Evolutionary conservation across 1,140 invertebrate species (phyloP).

Genomic region (Luehdorfia chinensis): DNA sequence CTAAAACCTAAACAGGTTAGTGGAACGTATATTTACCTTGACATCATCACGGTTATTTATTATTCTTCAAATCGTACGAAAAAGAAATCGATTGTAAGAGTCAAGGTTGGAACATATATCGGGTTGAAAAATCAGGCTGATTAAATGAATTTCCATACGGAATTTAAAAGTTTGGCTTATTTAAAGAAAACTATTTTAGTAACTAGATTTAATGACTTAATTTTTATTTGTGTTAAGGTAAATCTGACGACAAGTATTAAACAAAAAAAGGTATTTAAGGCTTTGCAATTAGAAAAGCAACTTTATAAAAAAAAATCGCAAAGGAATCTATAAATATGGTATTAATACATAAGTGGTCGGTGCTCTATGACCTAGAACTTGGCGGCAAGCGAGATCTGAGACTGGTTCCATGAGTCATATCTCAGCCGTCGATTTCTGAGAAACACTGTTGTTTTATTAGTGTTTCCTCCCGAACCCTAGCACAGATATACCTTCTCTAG

Average conservation of each 20-base stretch:
- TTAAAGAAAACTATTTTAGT: too few relatives aligned
- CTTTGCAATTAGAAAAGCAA: too few relatives aligned
- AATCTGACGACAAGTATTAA: too few relatives aligned
- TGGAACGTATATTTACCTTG: slow-evolving; percentile 46
- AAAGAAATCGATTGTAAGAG: slow-evolving; percentile 19
- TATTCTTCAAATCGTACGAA: slow-evolving; percentile 28
- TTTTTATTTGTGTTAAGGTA: too few relatives aligned
- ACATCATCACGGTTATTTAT: slow-evolving; percentile 31
- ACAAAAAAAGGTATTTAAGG: too few relatives aligned
- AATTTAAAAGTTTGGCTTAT: too few relatives aligned
- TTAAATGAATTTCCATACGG: background rate
- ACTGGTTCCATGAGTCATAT: slow-evolving; percentile 44
- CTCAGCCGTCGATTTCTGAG: slow-evolving; percentile 37
- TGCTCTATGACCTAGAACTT: slow-evolving; percentile 64
- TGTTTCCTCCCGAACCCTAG: slow-evolving; percentile 46
- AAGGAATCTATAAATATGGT: too few relatives aligned
- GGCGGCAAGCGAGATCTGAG: slow-evolving; percentile 27
- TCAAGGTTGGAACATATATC: slow-evolving; percentile 12
- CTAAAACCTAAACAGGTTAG: slow-evolving; percentile 36
- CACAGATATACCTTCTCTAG: slow-evolving; percentile 21
- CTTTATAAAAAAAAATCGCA: too few relatives aligned
- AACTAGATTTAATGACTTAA: too few relatives aligned
- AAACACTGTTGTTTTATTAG: slow-evolving; percentile 45
- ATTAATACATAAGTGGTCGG: slow-evolving; percentile 25
- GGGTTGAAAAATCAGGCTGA: background rate